These are phyloP conservation scores for Lapara coniferarum DNA, from an alignment of 2,888 invertebrate genomes.

Conservation along the genomic window DNA sequence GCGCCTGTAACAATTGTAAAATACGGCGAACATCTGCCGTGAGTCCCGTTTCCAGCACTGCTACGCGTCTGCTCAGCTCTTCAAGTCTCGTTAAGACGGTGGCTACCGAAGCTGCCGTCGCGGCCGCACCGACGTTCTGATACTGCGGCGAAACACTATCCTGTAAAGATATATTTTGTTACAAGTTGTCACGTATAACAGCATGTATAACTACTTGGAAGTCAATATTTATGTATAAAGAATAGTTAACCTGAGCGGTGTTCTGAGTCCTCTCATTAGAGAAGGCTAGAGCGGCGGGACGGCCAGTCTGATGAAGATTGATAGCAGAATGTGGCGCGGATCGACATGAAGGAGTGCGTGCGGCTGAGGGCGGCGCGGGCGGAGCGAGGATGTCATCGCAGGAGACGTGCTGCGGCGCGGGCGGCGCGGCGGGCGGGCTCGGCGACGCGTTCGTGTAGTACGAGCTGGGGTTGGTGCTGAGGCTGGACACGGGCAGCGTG, in stretches of 20 bases:
- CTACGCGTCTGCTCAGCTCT: slow-evolving; percentile 87
- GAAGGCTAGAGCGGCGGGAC: slow-evolving; percentile 68
- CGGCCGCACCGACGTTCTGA: slow-evolving; percentile 72
- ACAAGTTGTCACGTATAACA: neutral
- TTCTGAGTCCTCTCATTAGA: slow-evolving; percentile 63
- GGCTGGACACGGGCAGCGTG: slow-evolving; percentile 81
- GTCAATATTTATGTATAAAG: neutral
- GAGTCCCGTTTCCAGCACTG: slow-evolving; percentile 88
- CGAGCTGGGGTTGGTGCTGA: slow-evolving; percentile 80
- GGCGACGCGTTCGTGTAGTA: slow-evolving; percentile 86
- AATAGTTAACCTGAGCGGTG: slow-evolving; percentile 51
- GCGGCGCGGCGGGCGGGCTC: slow-evolving; percentile 77
- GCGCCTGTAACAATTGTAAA: slow-evolving; percentile 85
- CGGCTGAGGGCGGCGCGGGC: slow-evolving; percentile 55
- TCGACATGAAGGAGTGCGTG: slow-evolving; percentile 70
- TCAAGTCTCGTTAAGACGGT: slow-evolving; percentile 87
- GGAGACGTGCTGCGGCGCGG: slow-evolving; percentile 72
- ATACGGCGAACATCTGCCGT: slow-evolving; percentile 90
- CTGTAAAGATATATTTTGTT: slow-evolving; percentile 49
- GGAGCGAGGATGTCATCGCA: slow-evolving; percentile 77
- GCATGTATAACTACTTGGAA: neutral
- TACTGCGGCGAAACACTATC: slow-evolving; percentile 76
- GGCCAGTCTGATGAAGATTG: slow-evolving; percentile 73
- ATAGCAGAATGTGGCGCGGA: slow-evolving; percentile 79
- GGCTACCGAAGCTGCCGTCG: slow-evolving; percentile 72